These are phyloP conservation scores for Bacillus rossius DNA, from an alignment of 1,140 invertebrate species.

Conservation along the genomic window DNA sequence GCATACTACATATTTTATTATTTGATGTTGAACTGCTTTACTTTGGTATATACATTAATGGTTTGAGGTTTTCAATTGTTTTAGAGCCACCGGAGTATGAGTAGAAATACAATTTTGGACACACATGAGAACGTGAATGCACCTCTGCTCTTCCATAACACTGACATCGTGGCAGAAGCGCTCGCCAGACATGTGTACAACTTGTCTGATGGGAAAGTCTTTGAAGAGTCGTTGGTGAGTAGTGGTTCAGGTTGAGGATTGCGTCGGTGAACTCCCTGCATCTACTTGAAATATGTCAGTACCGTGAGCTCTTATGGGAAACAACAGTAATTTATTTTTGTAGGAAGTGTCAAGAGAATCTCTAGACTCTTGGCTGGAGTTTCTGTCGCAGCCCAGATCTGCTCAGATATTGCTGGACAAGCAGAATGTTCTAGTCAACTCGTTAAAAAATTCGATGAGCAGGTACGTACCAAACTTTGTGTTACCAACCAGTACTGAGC, in stretches of 20 bases:
- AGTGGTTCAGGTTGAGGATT: background rate
- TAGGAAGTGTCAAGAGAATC: constrained; percentile 67
- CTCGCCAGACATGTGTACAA: constrained; percentile 84
- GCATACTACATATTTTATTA: too few species aligned
- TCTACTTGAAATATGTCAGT: too few species aligned
- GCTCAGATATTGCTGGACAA: constrained; percentile 66
- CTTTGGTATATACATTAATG: too few species aligned
- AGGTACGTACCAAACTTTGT: constrained; percentile 7
- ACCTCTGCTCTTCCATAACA: constrained; percentile 59
- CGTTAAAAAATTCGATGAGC: constrained; percentile 63
- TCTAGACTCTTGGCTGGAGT: constrained; percentile 67
- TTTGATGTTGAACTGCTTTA: too few species aligned
- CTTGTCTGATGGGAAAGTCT: constrained; percentile 59
- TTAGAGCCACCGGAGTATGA: constrained; percentile 50
- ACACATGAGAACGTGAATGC: constrained; percentile 52
- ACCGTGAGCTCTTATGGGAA: too few species aligned
- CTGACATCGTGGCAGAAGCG: constrained; percentile 72
- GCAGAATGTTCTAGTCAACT: constrained; percentile 55
- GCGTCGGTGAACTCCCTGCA: too few species aligned
- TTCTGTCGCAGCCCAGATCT: constrained; percentile 64
- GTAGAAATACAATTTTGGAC: constrained; percentile 58
- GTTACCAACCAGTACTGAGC: background rate
- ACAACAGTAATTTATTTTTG: too few species aligned
- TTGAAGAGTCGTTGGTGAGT: constrained; percentile 63
- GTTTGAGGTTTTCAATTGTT: background rate